phyloP scores from a whole-genome alignment of 2,113 vertebrate species.

The Centropus unirufus region DNA sequence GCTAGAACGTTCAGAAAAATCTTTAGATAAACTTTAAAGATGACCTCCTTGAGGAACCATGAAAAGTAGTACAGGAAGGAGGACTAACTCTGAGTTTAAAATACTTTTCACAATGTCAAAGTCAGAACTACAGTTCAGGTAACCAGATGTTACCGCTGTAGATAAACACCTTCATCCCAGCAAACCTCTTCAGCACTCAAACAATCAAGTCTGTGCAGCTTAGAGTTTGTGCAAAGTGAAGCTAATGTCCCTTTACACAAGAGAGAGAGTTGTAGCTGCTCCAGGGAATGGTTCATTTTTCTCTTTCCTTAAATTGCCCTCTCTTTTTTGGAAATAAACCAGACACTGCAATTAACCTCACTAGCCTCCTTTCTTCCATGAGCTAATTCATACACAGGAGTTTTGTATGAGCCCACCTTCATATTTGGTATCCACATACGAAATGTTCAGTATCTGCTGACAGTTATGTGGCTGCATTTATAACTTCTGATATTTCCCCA shows the following conservation, averaged over 20 bases:
- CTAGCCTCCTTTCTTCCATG: no score
- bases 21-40: not conserved
- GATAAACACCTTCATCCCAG: not conserved
- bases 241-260: rapidly evolving
- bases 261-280: not conserved
- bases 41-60: not conserved
- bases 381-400: no score
- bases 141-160: not conserved
- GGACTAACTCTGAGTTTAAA: not conserved
- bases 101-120: not conserved
- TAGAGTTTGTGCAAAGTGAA: not conserved
- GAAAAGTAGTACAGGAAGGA: not conserved
- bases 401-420: no score
- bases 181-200: not conserved
- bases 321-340: not conserved
- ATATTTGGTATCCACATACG: no score
- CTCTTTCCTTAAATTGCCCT: not conserved
- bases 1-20: not conserved
- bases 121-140: not conserved
- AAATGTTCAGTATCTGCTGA: no score
- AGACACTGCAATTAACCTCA: no score
- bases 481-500: no score
- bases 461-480: no score
- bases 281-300: not conserved
- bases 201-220: not conserved